A percentile compares a stretch with the other conserved stretches of the same genome.
These are phyloP conservation scores for Scortum barcoo DNA, from an alignment of 2,113 vertebrate species.

Conservation along the genomic window DNA sequence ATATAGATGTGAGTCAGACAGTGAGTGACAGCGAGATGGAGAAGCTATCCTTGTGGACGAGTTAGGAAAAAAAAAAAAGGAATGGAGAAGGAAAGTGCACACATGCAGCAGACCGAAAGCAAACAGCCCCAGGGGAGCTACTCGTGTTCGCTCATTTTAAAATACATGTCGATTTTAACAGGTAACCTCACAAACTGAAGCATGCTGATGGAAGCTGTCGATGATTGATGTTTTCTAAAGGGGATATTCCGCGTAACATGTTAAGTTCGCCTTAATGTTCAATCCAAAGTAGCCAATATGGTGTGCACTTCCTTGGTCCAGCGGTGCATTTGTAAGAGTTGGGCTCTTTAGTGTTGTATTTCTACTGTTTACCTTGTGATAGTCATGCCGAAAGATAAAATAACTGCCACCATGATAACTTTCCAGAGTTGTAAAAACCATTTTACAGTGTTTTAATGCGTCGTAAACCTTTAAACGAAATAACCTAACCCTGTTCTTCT, in stretches of 20 bases:
- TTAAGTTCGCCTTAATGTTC: neutral
- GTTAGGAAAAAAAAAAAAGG: neutral
- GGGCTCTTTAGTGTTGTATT: too few species aligned
- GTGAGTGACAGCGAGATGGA: constrained; percentile 15
- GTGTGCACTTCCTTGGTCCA: neutral
- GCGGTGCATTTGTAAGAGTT: too few species aligned
- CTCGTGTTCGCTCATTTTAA: neutral
- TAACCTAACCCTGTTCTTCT: too few species aligned
- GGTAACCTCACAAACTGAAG: neutral
- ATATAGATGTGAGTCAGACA: constrained; percentile 51
- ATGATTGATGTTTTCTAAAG: neutral
- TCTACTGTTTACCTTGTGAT: too few species aligned
- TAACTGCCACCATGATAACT: too few species aligned
- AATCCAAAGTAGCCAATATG: neutral
- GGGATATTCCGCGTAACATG: neutral
- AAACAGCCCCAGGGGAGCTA: neutral
- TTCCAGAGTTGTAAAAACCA: neutral
- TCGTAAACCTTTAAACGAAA: neutral
- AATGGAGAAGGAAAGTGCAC: neutral
- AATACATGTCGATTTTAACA: accelerated
- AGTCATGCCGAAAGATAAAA: too few species aligned
- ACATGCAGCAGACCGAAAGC: neutral
- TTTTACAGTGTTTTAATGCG: neutral
- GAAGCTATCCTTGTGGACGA: neutral
- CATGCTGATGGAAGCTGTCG: neutral